These are phyloP conservation scores for Coccyzus lansbergi DNA, from an alignment of 2,797 vertebrate genomes.

Conservation along the genomic window DNA sequence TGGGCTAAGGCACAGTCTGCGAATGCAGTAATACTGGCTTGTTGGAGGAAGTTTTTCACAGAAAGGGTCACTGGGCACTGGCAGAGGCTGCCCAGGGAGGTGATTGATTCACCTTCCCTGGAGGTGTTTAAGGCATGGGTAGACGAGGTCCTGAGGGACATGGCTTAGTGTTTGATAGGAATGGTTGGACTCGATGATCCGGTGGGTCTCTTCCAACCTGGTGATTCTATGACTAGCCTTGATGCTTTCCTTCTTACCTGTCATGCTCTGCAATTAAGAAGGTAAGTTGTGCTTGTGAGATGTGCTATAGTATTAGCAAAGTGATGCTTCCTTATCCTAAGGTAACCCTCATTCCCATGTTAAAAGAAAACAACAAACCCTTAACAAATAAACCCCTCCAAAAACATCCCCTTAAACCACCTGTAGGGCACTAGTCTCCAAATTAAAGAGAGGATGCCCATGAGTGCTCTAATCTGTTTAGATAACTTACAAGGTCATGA, in stretches of 20 bases:
- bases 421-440: not conserved
- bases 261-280: not conserved
- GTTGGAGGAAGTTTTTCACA: too few relatives aligned
- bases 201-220: too few relatives aligned
- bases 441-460: not conserved
- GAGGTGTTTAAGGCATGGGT: too few relatives aligned
- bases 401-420: not conserved
- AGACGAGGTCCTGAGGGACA: too few relatives aligned
- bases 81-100: too few relatives aligned
- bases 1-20: not conserved
- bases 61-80: too few relatives aligned
- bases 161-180: too few relatives aligned
- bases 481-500: not conserved
- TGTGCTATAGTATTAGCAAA: not conserved
- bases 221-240: too few relatives aligned
- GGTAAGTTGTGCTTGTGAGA: not conserved
- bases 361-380: not conserved
- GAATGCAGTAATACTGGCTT: not conserved
- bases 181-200: too few relatives aligned
- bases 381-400: not conserved
- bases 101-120: too few relatives aligned
- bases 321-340: not conserved
- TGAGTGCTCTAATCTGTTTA: not conserved
- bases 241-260: not conserved
- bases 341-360: not conserved